A percentile compares a stretch with the other conserved stretches of the same genome.
phyloP scores from a whole-genome alignment of 2,888 invertebrate species.

The Apamea sordens region DNA sequence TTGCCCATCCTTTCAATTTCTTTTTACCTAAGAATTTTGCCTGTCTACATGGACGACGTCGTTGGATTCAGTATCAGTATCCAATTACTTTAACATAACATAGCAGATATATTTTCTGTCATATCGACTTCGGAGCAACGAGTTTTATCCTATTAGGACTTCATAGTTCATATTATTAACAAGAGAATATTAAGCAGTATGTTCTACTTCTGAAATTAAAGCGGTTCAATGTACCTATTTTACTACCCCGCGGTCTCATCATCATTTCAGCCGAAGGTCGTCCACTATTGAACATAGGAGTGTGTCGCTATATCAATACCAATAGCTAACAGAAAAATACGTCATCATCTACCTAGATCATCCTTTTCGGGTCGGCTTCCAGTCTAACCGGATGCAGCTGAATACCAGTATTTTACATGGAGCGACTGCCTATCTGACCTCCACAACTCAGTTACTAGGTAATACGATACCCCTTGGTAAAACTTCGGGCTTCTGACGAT shows the following conservation, averaged over 20 bases:
- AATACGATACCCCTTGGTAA: too few relatives aligned
- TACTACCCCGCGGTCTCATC: not conserved
- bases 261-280: too few relatives aligned
- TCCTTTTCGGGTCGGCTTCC: too few relatives aligned
- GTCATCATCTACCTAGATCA: too few relatives aligned
- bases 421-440: too few relatives aligned
- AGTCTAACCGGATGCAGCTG: too few relatives aligned
- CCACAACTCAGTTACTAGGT: too few relatives aligned
- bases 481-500: too few relatives aligned
- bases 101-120: too few relatives aligned
- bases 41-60: not conserved
- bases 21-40: conserved; percentile 17
- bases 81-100: conserved; percentile 1
- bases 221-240: not conserved
- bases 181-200: too few relatives aligned
- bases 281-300: not conserved
- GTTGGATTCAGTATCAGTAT: not conserved
- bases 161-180: not conserved
- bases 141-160: not conserved
- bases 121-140: not conserved
- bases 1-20: conserved; percentile 40
- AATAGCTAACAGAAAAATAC: not conserved
- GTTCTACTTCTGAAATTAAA: not conserved
- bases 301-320: not conserved
- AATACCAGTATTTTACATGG: too few relatives aligned